Percentiles rank a stretch among this genome's conserved stretches.
phyloP scores from a whole-genome alignment of 2,797 vertebrate genomes.

The Nyctibius grandis region DNA sequence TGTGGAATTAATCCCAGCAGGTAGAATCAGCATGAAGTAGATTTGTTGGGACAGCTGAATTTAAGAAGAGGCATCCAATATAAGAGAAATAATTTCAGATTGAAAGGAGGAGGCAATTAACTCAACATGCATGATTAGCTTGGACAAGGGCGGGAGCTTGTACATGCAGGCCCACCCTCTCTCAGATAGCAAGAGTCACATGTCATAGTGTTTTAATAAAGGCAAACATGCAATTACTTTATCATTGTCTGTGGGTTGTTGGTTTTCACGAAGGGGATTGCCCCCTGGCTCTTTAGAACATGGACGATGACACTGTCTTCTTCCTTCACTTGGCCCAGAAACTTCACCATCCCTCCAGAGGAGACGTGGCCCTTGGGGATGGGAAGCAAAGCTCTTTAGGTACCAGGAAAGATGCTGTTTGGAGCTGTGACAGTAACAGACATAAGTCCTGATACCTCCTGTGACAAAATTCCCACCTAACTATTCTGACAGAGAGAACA shows the following conservation, averaged over 20 bases:
- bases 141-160: background rate
- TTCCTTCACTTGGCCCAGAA: conserved; percentile 66
- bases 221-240: conserved; percentile 58
- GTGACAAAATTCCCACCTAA: background rate
- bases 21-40: background rate
- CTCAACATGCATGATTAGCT: background rate
- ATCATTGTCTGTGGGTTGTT: conserved; percentile 79
- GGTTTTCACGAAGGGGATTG: conserved; percentile 84
- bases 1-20: background rate
- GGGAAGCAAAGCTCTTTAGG: background rate
- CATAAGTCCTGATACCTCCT: background rate
- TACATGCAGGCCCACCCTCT: background rate
- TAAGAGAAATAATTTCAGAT: background rate
- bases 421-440: background rate
- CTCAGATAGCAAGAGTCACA: background rate
- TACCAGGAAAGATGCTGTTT: background rate
- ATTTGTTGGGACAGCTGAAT: background rate
- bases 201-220: background rate
- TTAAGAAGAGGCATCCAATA: background rate
- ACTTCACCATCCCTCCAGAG: conserved; percentile 71
- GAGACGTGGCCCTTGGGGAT: conserved; percentile 68
- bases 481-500: background rate
- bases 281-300: conserved; percentile 83
- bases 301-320: conserved; percentile 77
- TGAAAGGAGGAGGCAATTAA: background rate